phyloP scores from a whole-genome alignment of 2,888 invertebrate species.

The Cotesia congregata region DNA sequence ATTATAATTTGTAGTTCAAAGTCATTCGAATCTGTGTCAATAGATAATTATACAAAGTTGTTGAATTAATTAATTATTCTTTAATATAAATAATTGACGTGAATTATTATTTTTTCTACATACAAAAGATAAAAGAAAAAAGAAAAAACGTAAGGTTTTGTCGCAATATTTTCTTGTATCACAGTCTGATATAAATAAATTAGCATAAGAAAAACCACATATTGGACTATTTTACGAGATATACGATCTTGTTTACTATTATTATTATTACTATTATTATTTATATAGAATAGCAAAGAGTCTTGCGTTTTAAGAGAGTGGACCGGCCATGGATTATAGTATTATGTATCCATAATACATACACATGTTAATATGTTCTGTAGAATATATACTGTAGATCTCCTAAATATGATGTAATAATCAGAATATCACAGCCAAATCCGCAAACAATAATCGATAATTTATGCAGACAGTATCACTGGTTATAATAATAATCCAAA shows the following conservation, averaged over 20 bases:
- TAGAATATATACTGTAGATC: constrained; percentile 13
- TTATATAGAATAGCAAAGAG: not conserved
- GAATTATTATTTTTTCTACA: not conserved
- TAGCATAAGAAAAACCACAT: not conserved
- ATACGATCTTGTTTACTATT: constrained; percentile 28
- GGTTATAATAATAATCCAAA: no score
- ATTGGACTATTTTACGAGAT: constrained; percentile 7
- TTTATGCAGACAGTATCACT: not conserved
- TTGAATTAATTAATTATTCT: not conserved
- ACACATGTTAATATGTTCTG: not conserved
- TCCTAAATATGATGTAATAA: constrained; percentile 33
- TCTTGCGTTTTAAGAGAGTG: not conserved
- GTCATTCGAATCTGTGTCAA: not conserved
- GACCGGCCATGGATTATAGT: constrained; percentile 9
- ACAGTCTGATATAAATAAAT: not conserved
- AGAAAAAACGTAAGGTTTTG: not conserved
- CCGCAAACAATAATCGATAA: constrained; percentile 6
- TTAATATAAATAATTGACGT: not conserved
- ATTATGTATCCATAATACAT: constrained; percentile 1
- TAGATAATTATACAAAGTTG: not conserved
- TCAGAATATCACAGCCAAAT: not conserved
- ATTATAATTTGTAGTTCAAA: not conserved
- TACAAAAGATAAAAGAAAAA: not conserved
- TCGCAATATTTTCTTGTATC: not conserved
- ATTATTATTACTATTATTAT: not conserved